A percentile compares a stretch with the other conserved stretches of the same genome.
Conservation (phyloP, 2,888 invertebrate species). For the Phengaris alcon region DNA sequence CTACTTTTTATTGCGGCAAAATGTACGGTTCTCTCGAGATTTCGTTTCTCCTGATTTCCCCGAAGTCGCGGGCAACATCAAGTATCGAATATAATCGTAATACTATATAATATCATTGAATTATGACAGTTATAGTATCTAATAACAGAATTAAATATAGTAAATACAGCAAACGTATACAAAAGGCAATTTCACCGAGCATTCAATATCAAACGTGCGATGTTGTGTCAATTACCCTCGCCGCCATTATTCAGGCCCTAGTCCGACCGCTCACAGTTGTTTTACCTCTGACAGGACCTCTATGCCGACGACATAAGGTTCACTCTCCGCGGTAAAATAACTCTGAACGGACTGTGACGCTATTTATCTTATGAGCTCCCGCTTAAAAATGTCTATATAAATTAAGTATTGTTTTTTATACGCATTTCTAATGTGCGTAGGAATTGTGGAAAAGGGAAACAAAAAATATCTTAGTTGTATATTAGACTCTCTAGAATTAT, state of each 20-base stretch:
- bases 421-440: not conserved
- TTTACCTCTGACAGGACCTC: not conserved
- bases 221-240: conserved; percentile 34
- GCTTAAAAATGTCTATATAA: conserved; percentile 24
- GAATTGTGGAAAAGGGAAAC: not conserved
- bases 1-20: no score
- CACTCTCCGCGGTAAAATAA: not conserved
- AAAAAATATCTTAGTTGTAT: not conserved
- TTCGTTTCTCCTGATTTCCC: no score
- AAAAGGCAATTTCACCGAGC: conserved; percentile 34
- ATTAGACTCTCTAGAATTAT: not conserved
- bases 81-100: no score
- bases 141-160: conserved; percentile 3
- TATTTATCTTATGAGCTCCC: conserved; percentile 27
- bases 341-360: not conserved
- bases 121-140: no score
- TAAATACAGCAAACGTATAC: conserved; percentile 28
- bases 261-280: not conserved
- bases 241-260: conserved; percentile 28
- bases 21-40: no score
- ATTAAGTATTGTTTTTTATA: conserved; percentile 15
- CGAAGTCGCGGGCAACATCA: no score
- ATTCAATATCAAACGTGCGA: conserved; percentile 35
- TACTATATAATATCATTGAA: no score
- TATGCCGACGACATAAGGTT: not conserved